Conservation (phyloP, 2,797 vertebrate genomes). For the Platalea minor region DNA sequence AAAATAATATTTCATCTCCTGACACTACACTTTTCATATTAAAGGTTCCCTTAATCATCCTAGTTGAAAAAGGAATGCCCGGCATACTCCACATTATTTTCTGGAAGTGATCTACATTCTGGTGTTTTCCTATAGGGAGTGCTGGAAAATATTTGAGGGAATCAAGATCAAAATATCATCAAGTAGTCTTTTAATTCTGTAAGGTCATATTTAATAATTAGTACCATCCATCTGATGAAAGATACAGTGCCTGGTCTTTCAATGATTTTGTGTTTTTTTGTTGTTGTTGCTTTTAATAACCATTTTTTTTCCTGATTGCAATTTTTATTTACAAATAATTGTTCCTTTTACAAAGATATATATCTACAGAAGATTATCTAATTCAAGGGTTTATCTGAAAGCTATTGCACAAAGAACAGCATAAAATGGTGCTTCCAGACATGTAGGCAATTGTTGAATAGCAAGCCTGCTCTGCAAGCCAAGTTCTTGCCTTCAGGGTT, state of each 20-base stretch:
- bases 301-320: not conserved
- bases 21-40: not conserved
- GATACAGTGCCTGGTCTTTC: not conserved
- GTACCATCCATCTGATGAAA: not conserved
- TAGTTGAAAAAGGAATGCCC: not conserved
- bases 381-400: not conserved
- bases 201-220: not conserved
- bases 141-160: not conserved
- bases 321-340: not conserved
- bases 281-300: not conserved
- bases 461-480: not conserved
- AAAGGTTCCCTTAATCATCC: not conserved
- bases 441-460: not conserved
- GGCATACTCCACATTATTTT: not conserved
- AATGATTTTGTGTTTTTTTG: not conserved
- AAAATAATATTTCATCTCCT: not conserved
- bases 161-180: not conserved
- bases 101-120: not conserved
- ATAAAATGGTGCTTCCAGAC: not conserved
- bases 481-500: not conserved
- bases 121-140: not conserved
- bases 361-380: not conserved
- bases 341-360: not conserved
- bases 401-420: not conserved
- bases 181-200: not conserved